Conservation (phyloP, 2,113 vertebrate species). For the Gymnarchus niloticus region DNA sequence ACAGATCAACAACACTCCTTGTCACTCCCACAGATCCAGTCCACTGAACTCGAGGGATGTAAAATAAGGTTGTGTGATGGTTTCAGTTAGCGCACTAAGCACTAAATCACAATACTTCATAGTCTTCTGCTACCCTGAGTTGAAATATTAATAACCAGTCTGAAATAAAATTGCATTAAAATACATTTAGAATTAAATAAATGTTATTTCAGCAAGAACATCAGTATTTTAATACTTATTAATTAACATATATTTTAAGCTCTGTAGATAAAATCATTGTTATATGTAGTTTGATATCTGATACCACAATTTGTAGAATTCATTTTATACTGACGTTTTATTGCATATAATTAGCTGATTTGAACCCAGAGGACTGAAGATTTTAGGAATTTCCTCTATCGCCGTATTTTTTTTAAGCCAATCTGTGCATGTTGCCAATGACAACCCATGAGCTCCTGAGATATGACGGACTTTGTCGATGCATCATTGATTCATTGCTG, state of each 20-base stretch:
- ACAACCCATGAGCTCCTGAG: background rate
- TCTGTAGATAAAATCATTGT: background rate
- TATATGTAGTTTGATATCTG: background rate
- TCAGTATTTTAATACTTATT: background rate
- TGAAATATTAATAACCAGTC: background rate
- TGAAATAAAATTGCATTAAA: background rate
- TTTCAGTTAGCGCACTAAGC: background rate
- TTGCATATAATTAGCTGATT: background rate
- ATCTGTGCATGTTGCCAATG: background rate
- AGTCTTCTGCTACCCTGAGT: background rate
- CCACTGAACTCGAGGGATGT: constrained; percentile 31
- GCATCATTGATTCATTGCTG: background rate
- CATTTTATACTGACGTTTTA: constrained; percentile 7
- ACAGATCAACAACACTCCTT: constrained; percentile 55
- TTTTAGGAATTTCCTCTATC: background rate
- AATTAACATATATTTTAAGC: background rate
- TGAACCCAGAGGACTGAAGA: background rate
- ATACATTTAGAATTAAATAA: background rate
- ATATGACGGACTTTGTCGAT: background rate
- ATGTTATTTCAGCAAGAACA: background rate
- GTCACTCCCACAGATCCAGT: constrained; percentile 39
- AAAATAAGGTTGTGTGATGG: constrained; percentile 40
- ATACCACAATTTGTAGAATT: background rate
- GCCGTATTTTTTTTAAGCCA: background rate
- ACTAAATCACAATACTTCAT: background rate